phyloP scores from a whole-genome alignment of 2,113 vertebrate species.

The Notarius lentiginosus region DNA sequence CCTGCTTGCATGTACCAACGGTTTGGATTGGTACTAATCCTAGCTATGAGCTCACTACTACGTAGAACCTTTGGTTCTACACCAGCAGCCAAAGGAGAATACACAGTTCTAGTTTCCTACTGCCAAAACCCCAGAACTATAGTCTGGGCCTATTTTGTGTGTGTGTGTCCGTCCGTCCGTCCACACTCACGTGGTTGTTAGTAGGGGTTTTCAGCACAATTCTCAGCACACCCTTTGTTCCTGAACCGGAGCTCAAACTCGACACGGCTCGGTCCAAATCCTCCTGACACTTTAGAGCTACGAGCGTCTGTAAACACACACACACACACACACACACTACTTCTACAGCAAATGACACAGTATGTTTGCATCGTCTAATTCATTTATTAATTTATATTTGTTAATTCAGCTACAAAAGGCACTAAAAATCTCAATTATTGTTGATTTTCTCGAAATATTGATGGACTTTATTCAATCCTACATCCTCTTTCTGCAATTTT shows the following conservation, averaged over 20 bases:
- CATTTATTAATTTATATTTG: neutral
- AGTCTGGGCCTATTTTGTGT: neutral
- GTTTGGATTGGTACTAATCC: neutral
- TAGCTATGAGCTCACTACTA: neutral
- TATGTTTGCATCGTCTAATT: neutral
- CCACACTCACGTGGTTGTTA: conserved; percentile 81
- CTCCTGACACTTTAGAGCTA: conserved; percentile 86
- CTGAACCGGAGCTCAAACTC: conserved; percentile 74
- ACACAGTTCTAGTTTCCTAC: neutral
- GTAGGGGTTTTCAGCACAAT: conserved; percentile 84
- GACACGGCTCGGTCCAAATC: conserved; percentile 84
- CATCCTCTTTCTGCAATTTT: neutral
- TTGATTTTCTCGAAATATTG: too few relatives aligned
- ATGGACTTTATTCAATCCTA: neutral
- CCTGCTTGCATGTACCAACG: neutral
- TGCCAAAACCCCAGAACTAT: neutral
- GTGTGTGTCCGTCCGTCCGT: neutral
- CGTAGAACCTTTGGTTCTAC: neutral
- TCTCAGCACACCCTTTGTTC: conserved; percentile 79
- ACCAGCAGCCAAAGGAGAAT: neutral
- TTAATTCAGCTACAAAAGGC: neutral
- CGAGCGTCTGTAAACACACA: conserved; percentile 75
- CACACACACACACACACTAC: conserved; percentile 60
- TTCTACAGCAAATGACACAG: neutral
- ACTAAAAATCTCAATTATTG: too few relatives aligned